phyloP scores from a whole-genome alignment of 2,113 vertebrate genomes.

The pig (Sus scrofa) region T2T-Sscrofa CM000816.6:72934001-72934500 shows the following conservation, averaged over 20 bases:
- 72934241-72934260: too few species aligned
- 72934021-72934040: not conserved
- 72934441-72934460: not conserved
- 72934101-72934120: not conserved
- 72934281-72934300: too few species aligned
- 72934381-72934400: too few species aligned
- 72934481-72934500: not conserved
- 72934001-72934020: not conserved
- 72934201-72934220: not conserved
- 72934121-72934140: not conserved
- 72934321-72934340: too few species aligned
- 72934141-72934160: not conserved
- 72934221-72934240: not conserved
- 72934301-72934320: too few species aligned
- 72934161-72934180: not conserved
- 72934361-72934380: too few species aligned
- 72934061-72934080: not conserved
- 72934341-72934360: too few species aligned
- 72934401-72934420: too few species aligned
- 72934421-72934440: not conserved
- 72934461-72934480: not conserved
- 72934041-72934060: rapidly evolving
- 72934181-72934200: not conserved
- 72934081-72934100: not conserved
- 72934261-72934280: too few species aligned